Evolutionary conservation across 2,797 vertebrate genomes (phyloP), one percentile per base, ranked within the genome.

Genomic region (Tadarida brasiliensis): DNA sequence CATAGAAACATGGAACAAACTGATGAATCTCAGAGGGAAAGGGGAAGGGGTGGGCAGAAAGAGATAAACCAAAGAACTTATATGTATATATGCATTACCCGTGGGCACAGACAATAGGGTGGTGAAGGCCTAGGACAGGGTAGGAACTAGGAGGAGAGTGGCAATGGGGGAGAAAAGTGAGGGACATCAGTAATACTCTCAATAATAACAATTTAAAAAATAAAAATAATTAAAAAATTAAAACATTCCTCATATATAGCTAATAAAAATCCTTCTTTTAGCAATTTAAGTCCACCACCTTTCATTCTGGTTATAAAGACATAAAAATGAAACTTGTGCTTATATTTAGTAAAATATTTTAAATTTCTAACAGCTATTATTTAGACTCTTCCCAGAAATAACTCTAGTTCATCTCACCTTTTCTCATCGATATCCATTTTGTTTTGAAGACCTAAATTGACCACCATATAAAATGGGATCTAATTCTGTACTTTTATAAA

Each of bases 251-350:
- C 11, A 92, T 26, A 88, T 14, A 81, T 2, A 93, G 54, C 16
- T 80, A 81, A 76, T 65, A 87, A 86, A 74, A 95, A 77, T 20
- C 11, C 63, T 90, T 94, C 20, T 82, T 44, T 78, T 87, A 51
- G 47, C 24, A 81, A 28, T 44, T 90, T 73, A 90, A 93, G 51
- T 71, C 30, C 1, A 74, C 22, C 14, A 73, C 54, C 26, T 93
- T 92, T 77, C 74, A 82, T 59, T 65, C n/a, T 87, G 49, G 5
- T 82, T 44, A 92, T n/a, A 33, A 95, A 88, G 24, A 90, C 7
- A 67, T 44, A 19, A 83, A 91, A 89, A 81, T 89, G 73, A 78
- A 76, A 81, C 47, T 83, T 76, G 24, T 63, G 19, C 9, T 87
- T 73, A 49, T 67, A 73, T 77, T 87, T 73, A 82, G 35, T 73